Conservation (phyloP, 2,888 invertebrate genomes). For the Cheilosia vulpina region DNA sequence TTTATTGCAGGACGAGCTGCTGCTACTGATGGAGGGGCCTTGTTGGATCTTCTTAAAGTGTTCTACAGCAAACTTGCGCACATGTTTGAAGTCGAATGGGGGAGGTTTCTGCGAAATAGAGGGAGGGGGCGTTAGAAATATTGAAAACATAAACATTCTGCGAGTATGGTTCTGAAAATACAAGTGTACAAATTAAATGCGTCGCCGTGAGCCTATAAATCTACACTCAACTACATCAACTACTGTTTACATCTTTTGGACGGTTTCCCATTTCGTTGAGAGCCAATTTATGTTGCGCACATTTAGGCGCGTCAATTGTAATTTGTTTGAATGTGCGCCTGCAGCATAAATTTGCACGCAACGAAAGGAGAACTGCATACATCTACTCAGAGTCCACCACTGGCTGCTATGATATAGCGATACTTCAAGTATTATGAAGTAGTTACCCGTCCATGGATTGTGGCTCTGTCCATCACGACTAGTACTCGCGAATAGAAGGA, state of each 20-base stretch:
- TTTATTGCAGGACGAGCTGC: conserved; percentile 27
- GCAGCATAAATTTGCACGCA: too few species aligned
- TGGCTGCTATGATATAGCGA: conserved; percentile 24
- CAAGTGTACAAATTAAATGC: too few species aligned
- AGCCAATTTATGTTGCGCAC: too few species aligned
- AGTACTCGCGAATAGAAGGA: conserved; percentile 61
- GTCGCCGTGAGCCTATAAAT: background rate
- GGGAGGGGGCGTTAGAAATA: background rate
- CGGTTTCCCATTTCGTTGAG: background rate
- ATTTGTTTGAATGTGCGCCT: too few species aligned
- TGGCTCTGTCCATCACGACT: conserved; percentile 53
- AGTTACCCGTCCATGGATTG: conserved; percentile 68
- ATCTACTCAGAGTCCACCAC: too few species aligned
- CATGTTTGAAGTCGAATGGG: conserved; percentile 77
- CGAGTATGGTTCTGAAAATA: too few species aligned
- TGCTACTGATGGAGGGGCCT: conserved; percentile 56
- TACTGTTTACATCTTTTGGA: background rate
- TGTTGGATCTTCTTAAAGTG: conserved; percentile 77
- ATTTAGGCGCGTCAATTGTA: too few species aligned
- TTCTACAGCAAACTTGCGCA: conserved; percentile 78
- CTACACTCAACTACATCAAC: background rate
- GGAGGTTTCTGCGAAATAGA: conserved; percentile 55
- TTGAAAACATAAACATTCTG: too few species aligned
- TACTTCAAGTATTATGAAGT: conserved; percentile 29
- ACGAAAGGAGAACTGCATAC: too few species aligned